These are phyloP conservation scores for Patella vulgata DNA, from an alignment of 1,140 invertebrate genomes.

Conservation along the genomic window DNA sequence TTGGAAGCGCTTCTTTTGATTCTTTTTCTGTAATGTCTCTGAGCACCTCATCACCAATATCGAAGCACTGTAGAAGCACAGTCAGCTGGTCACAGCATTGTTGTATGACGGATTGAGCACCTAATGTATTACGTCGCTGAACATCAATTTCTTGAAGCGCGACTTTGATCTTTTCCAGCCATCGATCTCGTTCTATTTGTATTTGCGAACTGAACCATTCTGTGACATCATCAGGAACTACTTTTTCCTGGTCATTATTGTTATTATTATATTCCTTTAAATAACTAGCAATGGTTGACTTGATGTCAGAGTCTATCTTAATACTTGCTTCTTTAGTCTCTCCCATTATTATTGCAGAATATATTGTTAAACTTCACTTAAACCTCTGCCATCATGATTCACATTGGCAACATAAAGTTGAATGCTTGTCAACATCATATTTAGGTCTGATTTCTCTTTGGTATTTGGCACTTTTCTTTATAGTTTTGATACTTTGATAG, in stretches of 20 bases:
- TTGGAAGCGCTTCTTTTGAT: constrained; percentile 14
- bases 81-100: constrained; percentile 26
- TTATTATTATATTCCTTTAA: constrained; percentile 25
- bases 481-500: no score
- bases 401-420: no score
- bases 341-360: no score
- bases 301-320: constrained; percentile 38
- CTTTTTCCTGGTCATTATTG: not conserved
- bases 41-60: constrained; percentile 19
- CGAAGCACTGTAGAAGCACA: constrained; percentile 28
- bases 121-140: constrained; percentile 33
- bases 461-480: no score
- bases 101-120: constrained; percentile 22
- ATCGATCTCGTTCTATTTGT: constrained; percentile 40
- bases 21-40: constrained; percentile 18
- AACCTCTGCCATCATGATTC: no score
- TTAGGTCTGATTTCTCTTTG: no score
- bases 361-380: no score
- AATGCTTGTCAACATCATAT: no score
- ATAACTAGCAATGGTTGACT: constrained; percentile 30
- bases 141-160: constrained; percentile 46
- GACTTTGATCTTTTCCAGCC: constrained; percentile 40
- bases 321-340: no score
- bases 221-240: constrained; percentile 17
- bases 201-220: constrained; percentile 39